Percentiles rank a stretch among this genome's conserved stretches.
phyloP scores from a whole-genome alignment of 2,888 invertebrate species.

The Lissocephala sabroskyi region DNA sequence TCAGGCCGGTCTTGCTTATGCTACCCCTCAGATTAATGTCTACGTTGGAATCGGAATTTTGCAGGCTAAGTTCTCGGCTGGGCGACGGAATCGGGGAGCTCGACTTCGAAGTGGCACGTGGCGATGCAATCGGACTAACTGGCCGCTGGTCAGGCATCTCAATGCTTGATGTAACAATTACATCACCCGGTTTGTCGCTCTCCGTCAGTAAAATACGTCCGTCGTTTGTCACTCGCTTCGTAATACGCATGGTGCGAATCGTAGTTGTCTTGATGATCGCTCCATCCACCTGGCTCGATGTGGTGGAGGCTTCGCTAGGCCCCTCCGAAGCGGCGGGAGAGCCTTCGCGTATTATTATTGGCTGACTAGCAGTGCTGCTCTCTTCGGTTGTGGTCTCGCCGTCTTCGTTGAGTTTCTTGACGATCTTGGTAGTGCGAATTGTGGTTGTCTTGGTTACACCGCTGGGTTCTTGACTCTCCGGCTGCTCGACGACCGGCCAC shows the following conservation, averaged over 20 bases:
- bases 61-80: constrained; percentile 24
- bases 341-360: constrained; percentile 46
- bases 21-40: constrained; percentile 32
- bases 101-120: constrained; percentile 15
- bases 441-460: constrained; percentile 67
- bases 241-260: constrained; percentile 67
- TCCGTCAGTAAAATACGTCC: constrained; percentile 62
- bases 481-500: constrained; percentile 16
- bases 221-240: constrained; percentile 62
- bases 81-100: constrained; percentile 27
- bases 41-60: constrained; percentile 43
- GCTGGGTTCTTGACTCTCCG: constrained; percentile 11
- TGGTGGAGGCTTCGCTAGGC: constrained; percentile 48
- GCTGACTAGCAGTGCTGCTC: constrained; percentile 45
- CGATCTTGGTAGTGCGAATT: constrained; percentile 66
- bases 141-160: constrained; percentile 60
- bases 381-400: constrained; percentile 47
- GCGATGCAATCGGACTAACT: constrained; percentile 35
- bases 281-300: constrained; percentile 57
- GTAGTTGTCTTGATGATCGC: constrained; percentile 69
- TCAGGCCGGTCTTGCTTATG: constrained; percentile 37
- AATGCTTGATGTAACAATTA: constrained; percentile 59
- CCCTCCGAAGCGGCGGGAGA: constrained; percentile 48
- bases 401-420: constrained; percentile 61
- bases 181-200: constrained; percentile 55